phyloP scores from a whole-genome alignment of 2,113 vertebrate genomes.

The Melanocharis versteri region DNA sequence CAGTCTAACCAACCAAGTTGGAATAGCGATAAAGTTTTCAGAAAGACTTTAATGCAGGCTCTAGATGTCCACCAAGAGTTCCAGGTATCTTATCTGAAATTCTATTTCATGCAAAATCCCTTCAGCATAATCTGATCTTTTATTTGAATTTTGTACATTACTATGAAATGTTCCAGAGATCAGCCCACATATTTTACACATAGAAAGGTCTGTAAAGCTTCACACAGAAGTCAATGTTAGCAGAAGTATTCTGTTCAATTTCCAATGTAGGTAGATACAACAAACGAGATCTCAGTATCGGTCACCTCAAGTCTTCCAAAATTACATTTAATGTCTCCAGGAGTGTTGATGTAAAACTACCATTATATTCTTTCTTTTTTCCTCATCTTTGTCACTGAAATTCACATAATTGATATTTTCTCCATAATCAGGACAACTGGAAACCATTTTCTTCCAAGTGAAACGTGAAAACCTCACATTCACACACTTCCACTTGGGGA shows the following conservation, averaged over 20 bases:
- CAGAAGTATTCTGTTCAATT: neutral
- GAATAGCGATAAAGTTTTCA: neutral
- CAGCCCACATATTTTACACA: neutral
- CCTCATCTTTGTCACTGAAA: neutral
- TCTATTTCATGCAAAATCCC: neutral
- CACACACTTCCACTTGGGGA: neutral
- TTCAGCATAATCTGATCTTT: neutral
- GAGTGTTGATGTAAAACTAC: neutral
- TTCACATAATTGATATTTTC: neutral
- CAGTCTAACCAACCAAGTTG: neutral
- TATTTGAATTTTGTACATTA: neutral
- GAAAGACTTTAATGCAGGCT: accelerated
- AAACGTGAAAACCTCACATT: neutral
- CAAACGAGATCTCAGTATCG: neutral
- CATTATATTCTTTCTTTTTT: neutral
- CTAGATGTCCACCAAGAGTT: neutral
- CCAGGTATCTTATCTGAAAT: neutral
- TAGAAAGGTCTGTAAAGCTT: neutral
- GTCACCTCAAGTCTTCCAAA: neutral
- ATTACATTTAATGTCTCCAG: neutral
- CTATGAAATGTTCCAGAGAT: neutral
- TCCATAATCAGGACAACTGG: neutral
- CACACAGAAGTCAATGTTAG: neutral
- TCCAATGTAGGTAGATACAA: neutral
- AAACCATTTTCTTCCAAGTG: neutral